phyloP scores from a whole-genome alignment of 2,113 vertebrate species.

The Anthoscopus minutus region DNA sequence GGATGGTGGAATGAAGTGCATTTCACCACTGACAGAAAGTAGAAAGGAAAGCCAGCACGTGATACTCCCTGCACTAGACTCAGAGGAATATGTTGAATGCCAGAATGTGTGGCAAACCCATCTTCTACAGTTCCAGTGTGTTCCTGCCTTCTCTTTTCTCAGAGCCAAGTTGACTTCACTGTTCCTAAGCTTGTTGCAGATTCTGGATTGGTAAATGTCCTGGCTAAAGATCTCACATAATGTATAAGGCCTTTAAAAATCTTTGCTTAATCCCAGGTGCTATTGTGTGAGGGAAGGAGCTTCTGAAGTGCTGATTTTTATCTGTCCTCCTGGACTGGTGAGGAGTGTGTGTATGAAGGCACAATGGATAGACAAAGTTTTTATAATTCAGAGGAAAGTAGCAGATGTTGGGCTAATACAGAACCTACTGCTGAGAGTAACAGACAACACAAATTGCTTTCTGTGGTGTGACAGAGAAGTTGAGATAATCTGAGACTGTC shows the following conservation, averaged over 20 bases:
- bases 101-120: conserved; percentile 34
- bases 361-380: not conserved
- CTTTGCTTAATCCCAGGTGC: not conserved
- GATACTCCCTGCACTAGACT: not conserved
- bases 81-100: not conserved
- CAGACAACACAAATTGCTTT: not conserved
- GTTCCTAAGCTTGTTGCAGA: not conserved
- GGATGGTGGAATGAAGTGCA: not conserved
- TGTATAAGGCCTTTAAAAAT: not conserved
- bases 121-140: not conserved
- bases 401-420: not conserved
- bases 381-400: not conserved
- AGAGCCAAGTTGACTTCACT: not conserved
- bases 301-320: not conserved
- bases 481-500: not conserved
- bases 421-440: not conserved
- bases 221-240: not conserved
- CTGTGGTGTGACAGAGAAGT: not conserved
- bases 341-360: not conserved
- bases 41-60: not conserved
- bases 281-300: not conserved
- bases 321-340: not conserved
- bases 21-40: not conserved
- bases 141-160: not conserved
- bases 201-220: not conserved